These are phyloP conservation scores for Odontamblyopus lacepedii DNA, from an alignment of 2,797 vertebrate genomes.

Conservation along the genomic window DNA sequence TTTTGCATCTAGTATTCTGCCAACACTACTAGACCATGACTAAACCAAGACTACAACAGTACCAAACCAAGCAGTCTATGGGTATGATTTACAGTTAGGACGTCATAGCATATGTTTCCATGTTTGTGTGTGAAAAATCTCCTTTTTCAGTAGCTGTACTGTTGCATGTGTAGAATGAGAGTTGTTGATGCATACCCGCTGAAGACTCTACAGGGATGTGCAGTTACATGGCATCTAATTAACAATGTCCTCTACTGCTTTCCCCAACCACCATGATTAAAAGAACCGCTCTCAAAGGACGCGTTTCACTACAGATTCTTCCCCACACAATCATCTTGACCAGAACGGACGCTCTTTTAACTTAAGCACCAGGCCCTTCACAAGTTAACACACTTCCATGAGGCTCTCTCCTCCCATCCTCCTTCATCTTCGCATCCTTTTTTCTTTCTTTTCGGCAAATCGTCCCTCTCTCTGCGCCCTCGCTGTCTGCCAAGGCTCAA, in stretches of 20 bases:
- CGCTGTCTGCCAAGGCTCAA: slow-evolving; percentile 68
- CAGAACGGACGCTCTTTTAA: slow-evolving; percentile 64
- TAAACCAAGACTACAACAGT: background rate
- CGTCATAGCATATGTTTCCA: background rate
- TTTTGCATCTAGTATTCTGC: too few species aligned
- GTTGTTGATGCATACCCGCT: slow-evolving; percentile 5
- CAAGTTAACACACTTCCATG: slow-evolving; percentile 35
- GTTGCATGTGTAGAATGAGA: background rate
- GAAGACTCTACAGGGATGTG: slow-evolving; percentile 66
- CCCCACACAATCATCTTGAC: slow-evolving; percentile 66
- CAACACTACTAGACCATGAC: background rate
- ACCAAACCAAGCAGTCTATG: background rate
- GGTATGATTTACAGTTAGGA: background rate
- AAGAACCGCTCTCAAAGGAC: slow-evolving; percentile 71
- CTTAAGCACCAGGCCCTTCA: slow-evolving; percentile 43
- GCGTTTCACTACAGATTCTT: slow-evolving; percentile 62
- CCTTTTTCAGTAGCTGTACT: background rate
- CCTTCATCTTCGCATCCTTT: slow-evolving; percentile 53
- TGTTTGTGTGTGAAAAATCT: background rate
- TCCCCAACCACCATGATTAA: slow-evolving; percentile 73
- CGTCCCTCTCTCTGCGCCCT: slow-evolving; percentile 58
- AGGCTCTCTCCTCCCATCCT: slow-evolving; percentile 38
- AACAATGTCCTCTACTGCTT: slow-evolving; percentile 70
- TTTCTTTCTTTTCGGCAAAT: slow-evolving; percentile 41
- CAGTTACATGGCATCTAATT: slow-evolving; percentile 72